Evolutionary conservation across 1,140 invertebrate genomes (phyloP).

Genomic region (Melitaea cinxia): DNA sequence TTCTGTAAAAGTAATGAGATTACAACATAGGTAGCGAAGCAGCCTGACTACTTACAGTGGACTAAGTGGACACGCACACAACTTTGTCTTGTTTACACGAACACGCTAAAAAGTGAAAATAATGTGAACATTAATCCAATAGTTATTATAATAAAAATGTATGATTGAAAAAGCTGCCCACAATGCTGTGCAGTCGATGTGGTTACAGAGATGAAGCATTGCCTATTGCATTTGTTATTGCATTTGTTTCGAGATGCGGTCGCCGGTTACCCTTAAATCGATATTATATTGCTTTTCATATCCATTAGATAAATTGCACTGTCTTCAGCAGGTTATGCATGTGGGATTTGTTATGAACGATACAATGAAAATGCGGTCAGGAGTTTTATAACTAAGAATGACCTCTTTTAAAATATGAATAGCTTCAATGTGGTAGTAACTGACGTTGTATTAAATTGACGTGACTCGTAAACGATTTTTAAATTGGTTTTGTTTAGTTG

Average conservation of each 20-base stretch:
- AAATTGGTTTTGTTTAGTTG: background rate
- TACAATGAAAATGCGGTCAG: conserved; percentile 6
- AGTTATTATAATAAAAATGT: background rate
- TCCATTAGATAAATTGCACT: conserved; percentile 12
- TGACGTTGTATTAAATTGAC: background rate
- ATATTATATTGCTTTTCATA: conserved; percentile 9
- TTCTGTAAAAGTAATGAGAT: conserved; percentile 3
- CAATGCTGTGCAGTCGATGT: background rate
- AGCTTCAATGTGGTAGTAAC: background rate
- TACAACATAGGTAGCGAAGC: background rate
- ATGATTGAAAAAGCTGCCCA: background rate
- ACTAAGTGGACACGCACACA: background rate
- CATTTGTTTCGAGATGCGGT: conserved; percentile 4
- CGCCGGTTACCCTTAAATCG: background rate
- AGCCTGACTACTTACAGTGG: background rate
- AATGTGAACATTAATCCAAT: background rate
- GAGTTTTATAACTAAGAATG: background rate
- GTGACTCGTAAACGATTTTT: background rate
- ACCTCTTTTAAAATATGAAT: background rate
- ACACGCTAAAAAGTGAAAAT: too few species aligned
- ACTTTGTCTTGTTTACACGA: too few species aligned
- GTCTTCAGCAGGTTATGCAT: conserved; percentile 7
- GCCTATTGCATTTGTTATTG: conserved; percentile 1
- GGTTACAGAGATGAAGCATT: conserved; percentile 8
- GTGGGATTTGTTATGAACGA: background rate